Base-by-base conservation (phyloP, 2,888 invertebrate species). In the Leptinotarsa peninsularis region DNA sequence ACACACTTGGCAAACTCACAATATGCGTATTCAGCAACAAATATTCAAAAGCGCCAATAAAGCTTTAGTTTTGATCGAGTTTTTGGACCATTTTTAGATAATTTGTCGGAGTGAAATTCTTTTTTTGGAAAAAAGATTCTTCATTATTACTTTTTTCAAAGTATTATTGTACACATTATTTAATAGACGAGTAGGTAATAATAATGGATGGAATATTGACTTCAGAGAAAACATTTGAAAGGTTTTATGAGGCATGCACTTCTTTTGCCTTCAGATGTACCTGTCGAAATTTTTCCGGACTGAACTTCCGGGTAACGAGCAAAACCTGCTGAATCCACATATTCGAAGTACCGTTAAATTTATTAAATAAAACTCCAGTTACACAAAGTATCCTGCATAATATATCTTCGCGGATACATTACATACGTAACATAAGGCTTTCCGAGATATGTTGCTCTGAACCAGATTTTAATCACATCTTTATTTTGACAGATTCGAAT, bases 301-400 rank as follows among this genome's bases (percentile, higher is more conserved):
- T 63, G 33, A 18, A 58, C 58, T 58, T 58, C 58, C 58, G 58
- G 23, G 21, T 58, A 58, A 58, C 63, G n/a, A 13, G 63, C 63
- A 10, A n/a, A 49, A 33, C 49, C 58, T 13, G 58, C 70, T 43
- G 70, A 70, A 58, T 70, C 33, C 49, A 17, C 49, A 56, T 58
- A 18, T 43, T 56, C 71, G 15, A 27, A 58, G 73, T 76, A 74
- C 76, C 77, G 77, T 79, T 77, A 77, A 73, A 76, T 77, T 76
- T 77, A 76, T 79, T 73, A 74, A 79, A 73, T 71, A 66, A 66
- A 74, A 78, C 67, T 78, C 71, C 76, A 73, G 77, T 79, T 76
- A 76, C 71, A 76, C 73, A 66, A 71, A 76, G 71, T 71, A 75
- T 79, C 72, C 73, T 76, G 76, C 72, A 77, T 74, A 74, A 75